Evolutionary conservation across 2,888 invertebrate species (phyloP), one percentile per base, ranked within the genome.

Genomic region (Anagyrus pseudococci): DNA sequence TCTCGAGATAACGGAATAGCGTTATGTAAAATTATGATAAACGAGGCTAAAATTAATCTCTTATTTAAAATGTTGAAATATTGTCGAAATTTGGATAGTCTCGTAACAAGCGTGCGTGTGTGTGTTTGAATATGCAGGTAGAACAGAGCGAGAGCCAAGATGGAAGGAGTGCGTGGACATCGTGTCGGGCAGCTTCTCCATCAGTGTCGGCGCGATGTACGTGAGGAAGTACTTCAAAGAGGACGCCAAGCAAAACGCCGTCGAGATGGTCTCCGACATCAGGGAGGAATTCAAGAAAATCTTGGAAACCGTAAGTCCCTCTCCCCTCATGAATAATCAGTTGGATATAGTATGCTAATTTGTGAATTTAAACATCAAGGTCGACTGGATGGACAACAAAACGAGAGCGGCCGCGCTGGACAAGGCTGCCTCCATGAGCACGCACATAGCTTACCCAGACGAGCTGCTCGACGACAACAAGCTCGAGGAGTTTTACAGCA

Each of bases 121-220:
- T n/a, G n/a, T n/a, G n/a, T n/a, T n/a, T n/a, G n/a, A 44, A 25
- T 44, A 40, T 53, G 19, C 10, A 67, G 67, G 67, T 17, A 90
- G 77, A 89, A 92, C 92, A 0, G 93, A 93, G 77, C 84, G 92
- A 59, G 93, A 93, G 78, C 88, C 94, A 46, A 85, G 95, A 17
- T 96, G 96, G 96, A 94, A 94, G 83, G 94, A 95, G 78, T 96
- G 95, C 77, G 89, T 92, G 22, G 92, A 92, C 70, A 89, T 91
- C 13, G 87, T 90, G 25, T 87, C 91, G 67, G 88, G 88, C 74
- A 91, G 90, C 77, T 84, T 92, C 79, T 86, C 88, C 10, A 88
- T 90, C 62, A 89, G 91, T 13, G 88, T 91, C 29, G 94, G 94
- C 26, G 91, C 95, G 7, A 84, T 95, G 4, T 96, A 95, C 81